Evolutionary conservation across 2,888 invertebrate species (phyloP).

Genomic region (Habrosyne pyritoides): DNA sequence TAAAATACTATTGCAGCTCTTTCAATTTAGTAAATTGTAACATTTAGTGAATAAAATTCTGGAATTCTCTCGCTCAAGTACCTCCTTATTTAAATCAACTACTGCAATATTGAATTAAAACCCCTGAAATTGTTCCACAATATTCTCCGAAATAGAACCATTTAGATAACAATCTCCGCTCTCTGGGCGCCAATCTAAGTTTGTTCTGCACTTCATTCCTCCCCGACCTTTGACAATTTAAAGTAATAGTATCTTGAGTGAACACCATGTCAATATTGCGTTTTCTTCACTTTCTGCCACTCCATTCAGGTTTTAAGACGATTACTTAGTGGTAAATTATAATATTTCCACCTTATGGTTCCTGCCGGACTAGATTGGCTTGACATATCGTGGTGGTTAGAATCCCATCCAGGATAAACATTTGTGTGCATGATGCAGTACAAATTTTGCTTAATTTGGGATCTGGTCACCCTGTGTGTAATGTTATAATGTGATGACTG

Average conservation of each 20-base stretch:
- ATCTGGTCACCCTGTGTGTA: too few relatives aligned
- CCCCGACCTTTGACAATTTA: constrained; percentile 49
- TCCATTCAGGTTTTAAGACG: background rate
- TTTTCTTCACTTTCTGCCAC: constrained; percentile 9
- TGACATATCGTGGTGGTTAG: too few relatives aligned
- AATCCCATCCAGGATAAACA: too few relatives aligned
- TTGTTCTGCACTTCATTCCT: constrained; percentile 48
- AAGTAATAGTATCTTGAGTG: constrained; percentile 18
- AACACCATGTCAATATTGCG: constrained; percentile 12
- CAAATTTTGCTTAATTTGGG: too few relatives aligned
- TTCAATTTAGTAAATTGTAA: background rate
- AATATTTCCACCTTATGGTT: background rate
- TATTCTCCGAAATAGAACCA: constrained; percentile 22
- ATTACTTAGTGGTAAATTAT: background rate
- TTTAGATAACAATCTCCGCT: constrained; percentile 50
- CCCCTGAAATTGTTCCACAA: constrained; percentile 2
- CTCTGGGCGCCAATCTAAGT: constrained; percentile 50
- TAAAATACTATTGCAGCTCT: too few relatives aligned
- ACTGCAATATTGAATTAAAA: constrained; percentile 3
- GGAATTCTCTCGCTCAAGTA: background rate
- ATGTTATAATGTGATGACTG: too few relatives aligned
- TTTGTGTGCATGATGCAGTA: too few relatives aligned
- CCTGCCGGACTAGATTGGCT: too few relatives aligned
- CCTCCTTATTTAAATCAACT: background rate
- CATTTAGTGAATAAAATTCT: background rate